Percentiles rank a stretch among this genome's conserved stretches.
Evolutionary conservation across 30 jellyfish, hydroid and myxozoan species (phyloP).

Genomic region (Morbakka virulenta): DNA sequence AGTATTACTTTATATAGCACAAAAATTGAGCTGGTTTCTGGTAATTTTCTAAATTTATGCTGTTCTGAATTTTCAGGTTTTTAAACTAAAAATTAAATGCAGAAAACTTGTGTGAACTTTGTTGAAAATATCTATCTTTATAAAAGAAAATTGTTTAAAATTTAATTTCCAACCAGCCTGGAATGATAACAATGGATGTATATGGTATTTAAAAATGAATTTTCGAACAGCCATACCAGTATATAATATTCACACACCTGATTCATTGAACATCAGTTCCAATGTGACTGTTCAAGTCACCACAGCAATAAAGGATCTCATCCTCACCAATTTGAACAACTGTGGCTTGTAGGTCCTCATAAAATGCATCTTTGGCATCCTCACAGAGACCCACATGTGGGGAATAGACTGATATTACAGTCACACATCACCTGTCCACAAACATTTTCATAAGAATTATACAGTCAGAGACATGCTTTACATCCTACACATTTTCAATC

Average conservation of each 20-base stretch:
- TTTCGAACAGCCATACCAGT: neutral
- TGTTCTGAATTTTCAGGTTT: too few relatives aligned
- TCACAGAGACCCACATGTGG: neutral
- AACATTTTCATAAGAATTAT: neutral
- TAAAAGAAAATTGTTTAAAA: neutral
- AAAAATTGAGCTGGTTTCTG: too few relatives aligned
- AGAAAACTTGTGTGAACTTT: too few relatives aligned
- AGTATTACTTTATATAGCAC: too few relatives aligned
- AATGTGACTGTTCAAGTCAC: slow-evolving; percentile 6
- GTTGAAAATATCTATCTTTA: neutral
- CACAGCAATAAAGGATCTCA: neutral
- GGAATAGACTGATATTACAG: neutral
- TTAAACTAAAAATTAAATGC: too few relatives aligned
- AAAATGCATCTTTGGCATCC: neutral
- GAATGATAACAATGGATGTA: too few relatives aligned
- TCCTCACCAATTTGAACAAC: neutral
- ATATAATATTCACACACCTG: too few relatives aligned
- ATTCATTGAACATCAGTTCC: too few relatives aligned
- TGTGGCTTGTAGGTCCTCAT: neutral
- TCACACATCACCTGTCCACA: neutral
- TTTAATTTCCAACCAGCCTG: neutral
- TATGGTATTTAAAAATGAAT: neutral
- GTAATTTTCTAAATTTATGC: too few relatives aligned
- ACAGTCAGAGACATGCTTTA: slow-evolving; percentile 1
- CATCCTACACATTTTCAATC: too few relatives aligned